Percentiles rank a stretch among this genome's conserved stretches.
phyloP scores from a whole-genome alignment of 2,797 vertebrate species.

The Scarus forsteni region DNA sequence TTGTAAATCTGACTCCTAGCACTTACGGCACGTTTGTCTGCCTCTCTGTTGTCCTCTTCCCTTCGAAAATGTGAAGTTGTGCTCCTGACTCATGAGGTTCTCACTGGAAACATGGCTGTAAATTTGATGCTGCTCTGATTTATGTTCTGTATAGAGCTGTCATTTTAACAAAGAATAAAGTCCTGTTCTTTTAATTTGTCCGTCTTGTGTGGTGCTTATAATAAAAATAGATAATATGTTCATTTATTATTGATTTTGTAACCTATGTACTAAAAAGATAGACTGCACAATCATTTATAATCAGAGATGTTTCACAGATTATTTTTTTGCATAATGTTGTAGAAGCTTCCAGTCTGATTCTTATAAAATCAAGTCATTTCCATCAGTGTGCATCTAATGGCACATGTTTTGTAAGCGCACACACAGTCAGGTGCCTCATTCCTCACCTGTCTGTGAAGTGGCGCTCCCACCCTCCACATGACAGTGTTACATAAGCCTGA shows the following conservation, averaged over 20 bases:
- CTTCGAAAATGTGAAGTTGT: slow-evolving; percentile 69
- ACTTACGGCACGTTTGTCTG: slow-evolving; percentile 48
- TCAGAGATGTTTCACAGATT: no score
- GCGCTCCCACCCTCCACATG: slow-evolving; percentile 57
- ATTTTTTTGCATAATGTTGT: no score
- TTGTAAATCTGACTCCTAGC: slow-evolving; percentile 43
- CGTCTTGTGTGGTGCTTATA: slow-evolving; percentile 29
- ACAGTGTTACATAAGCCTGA: slow-evolving; percentile 62
- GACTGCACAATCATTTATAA: no score
- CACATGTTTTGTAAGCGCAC: slow-evolving; percentile 19
- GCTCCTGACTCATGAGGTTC: slow-evolving; percentile 24
- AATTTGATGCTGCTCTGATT: slow-evolving; percentile 43
- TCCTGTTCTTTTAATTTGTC: slow-evolving; percentile 41
- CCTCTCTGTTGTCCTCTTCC: slow-evolving; percentile 18
- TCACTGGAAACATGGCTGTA: slow-evolving; percentile 30
- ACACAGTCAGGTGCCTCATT: slow-evolving; percentile 61
- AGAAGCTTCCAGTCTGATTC: not conserved
- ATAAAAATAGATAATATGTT: not conserved
- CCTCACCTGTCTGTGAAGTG: slow-evolving; percentile 70
- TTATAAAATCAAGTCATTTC: not conserved
- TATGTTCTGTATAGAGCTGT: slow-evolving; percentile 39
- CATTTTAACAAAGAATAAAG: slow-evolving; percentile 50
- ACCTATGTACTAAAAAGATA: no score
- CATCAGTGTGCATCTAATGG: not conserved
- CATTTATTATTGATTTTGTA: not conserved